phyloP scores from a whole-genome alignment of 2,797 vertebrate genomes.

The Acestrorhynchus altus region DNA sequence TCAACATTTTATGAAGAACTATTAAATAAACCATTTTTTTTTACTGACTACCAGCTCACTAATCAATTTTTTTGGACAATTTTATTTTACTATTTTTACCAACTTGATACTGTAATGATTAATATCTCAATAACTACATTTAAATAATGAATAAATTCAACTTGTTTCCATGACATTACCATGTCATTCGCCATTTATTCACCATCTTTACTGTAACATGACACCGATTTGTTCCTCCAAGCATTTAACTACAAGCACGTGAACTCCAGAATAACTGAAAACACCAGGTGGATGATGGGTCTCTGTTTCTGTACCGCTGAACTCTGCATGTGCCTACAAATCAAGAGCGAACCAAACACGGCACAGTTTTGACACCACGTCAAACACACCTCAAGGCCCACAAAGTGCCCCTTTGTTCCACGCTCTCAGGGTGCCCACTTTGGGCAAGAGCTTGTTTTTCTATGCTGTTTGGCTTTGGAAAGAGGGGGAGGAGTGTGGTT shows the following conservation, averaged over 20 bases:
- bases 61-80: too few relatives aligned
- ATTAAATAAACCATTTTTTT: too few relatives aligned
- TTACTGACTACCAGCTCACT: too few relatives aligned
- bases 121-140: too few relatives aligned
- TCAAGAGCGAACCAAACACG: neutral
- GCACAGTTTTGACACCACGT: slow-evolving; percentile 2
- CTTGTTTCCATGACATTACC: too few relatives aligned
- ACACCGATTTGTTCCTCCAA: too few relatives aligned
- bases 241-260: neutral
- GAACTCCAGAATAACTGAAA: neutral
- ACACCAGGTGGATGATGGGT: neutral
- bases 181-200: too few relatives aligned
- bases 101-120: too few relatives aligned
- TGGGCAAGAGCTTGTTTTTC: slow-evolving; percentile 19
- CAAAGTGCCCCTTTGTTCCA: slow-evolving; percentile 26
- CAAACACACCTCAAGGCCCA: slow-evolving; percentile 10
- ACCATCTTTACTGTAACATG: too few relatives aligned
- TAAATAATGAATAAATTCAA: too few relatives aligned
- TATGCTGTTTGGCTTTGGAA: slow-evolving; percentile 4
- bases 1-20: too few relatives aligned
- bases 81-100: too few relatives aligned
- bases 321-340: slow-evolving; percentile 6
- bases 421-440: slow-evolving; percentile 15
- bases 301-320: neutral
- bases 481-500: neutral